These are phyloP conservation scores for Nomada flava DNA, from an alignment of 2,888 invertebrate genomes.

Conservation along the genomic window DNA sequence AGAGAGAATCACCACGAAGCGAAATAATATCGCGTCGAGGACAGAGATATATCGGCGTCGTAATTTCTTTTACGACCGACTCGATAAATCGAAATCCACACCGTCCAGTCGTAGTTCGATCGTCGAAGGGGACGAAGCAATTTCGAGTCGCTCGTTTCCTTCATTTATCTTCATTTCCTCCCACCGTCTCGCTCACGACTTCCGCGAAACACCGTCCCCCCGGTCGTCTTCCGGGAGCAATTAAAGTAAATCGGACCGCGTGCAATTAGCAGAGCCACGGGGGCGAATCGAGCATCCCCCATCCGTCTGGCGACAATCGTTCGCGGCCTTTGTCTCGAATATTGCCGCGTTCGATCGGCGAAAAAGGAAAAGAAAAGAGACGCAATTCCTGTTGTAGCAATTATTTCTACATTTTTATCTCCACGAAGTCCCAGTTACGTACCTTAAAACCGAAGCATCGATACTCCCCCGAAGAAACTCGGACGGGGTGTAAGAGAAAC, in stretches of 20 bases:
- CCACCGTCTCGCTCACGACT: background rate
- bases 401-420: too few species aligned
- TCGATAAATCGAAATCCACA: conserved; percentile 15
- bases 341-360: too few species aligned
- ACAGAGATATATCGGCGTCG: background rate
- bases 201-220: background rate
- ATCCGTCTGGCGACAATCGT: too few species aligned
- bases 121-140: background rate
- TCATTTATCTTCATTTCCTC: background rate
- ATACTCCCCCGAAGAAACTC: too few species aligned
- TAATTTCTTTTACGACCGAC: background rate
- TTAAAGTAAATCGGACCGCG: conserved; percentile 21
- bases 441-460: too few species aligned
- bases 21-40: background rate
- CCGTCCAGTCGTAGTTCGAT: background rate
- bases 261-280: background rate
- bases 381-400: too few species aligned
- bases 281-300: background rate
- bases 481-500: too few species aligned
- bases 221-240: background rate
- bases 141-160: conserved; percentile 1
- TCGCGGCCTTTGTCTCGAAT: too few species aligned
- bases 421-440: too few species aligned
- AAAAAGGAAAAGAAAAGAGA: background rate
- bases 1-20: background rate